These are phyloP conservation scores for Drosophila subsilvestris DNA, from an alignment of 2,888 invertebrate species.

Conservation along the genomic window DNA sequence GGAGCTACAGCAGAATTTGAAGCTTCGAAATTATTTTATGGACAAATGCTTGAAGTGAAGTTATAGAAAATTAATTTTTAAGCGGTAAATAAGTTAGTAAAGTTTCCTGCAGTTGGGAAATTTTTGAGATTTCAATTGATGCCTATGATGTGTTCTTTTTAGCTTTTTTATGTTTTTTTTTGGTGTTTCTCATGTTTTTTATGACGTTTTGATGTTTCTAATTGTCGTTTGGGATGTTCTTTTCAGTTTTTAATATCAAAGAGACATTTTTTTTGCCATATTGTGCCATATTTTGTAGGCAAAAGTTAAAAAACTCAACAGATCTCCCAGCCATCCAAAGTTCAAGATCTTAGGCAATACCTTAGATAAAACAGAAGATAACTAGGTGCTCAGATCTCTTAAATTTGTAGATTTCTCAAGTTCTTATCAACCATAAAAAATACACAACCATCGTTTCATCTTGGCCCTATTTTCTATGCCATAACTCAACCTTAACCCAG, in stretches of 20 bases:
- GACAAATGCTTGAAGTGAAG: no score
- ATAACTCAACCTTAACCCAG: slow-evolving; percentile 40
- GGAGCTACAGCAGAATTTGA: not conserved
- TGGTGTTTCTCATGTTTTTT: not conserved
- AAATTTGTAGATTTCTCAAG: not conserved
- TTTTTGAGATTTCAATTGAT: no score
- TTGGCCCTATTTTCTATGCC: slow-evolving; percentile 2
- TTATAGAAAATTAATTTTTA: no score
- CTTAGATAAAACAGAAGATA: slow-evolving; percentile 12
- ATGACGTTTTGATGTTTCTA: not conserved
- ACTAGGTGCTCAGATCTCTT: not conserved
- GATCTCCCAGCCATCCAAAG: not conserved
- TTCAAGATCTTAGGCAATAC: slow-evolving; percentile 4
- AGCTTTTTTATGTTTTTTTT: not conserved
- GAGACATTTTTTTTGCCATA: no score
- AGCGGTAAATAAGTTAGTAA: no score
- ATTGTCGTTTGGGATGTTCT: not conserved
- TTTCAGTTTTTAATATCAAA: not conserved
- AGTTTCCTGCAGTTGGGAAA: no score
- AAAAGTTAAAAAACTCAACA: no score
- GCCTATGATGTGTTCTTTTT: not conserved
- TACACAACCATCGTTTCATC: slow-evolving; percentile 4
- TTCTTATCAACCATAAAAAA: slow-evolving; percentile 4
- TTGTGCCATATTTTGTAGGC: no score
- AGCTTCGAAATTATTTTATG: no score